Base-by-base conservation (phyloP, 1,140 invertebrate genomes). In the Calephelis virginiensis region DNA sequence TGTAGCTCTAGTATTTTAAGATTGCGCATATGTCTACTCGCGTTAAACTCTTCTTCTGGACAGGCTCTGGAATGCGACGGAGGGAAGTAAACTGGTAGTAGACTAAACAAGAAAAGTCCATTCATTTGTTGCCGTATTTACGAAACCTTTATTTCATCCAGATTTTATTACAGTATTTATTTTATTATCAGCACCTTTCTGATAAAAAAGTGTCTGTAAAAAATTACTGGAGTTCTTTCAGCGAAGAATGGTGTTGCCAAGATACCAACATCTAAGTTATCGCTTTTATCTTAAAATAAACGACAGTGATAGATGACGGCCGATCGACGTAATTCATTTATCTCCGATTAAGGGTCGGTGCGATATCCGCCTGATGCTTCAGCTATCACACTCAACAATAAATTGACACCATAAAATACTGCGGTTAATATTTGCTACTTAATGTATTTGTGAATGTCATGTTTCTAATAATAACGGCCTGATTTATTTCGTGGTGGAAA, bases 231-330 rank as follows among this genome's bases (percentile, higher is more conserved):
- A 63, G 61, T 48, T 46, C 48, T 28, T 50, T 61, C 46, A 48
- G 28, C 47, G 8, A 43, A 43, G 40, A 48, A 14, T 62, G 14
- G 43, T 17, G 61, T 63, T 37, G 61, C 14, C 28, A 69, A 71
- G 68, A 43, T 70, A 71, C 62, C 76, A 80, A 79, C 73, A 73
- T 78, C 72, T 72, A 67, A 71, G 73, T 82, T 77, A 84, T 77
- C 72, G 81, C 76, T 82, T 87, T 85, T 87, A 85, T 85, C 82
- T 85, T 79, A 83, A 85, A 85, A 80, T 81, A 80, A 77, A 69
- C 67, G 85, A 84, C 80, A 78, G 76, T 85, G 83, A 85, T 82
- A 76, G 82, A 85, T 84, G 81, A 73, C 63, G 79, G 77, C 67
- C 70, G 70, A n/a, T 68, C 68, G 67, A 60, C 75, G 77, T 85